These are phyloP conservation scores for Melanotaenia parkinsoni DNA, from an alignment of 2,797 vertebrate species.

Conservation along the genomic window DNA sequence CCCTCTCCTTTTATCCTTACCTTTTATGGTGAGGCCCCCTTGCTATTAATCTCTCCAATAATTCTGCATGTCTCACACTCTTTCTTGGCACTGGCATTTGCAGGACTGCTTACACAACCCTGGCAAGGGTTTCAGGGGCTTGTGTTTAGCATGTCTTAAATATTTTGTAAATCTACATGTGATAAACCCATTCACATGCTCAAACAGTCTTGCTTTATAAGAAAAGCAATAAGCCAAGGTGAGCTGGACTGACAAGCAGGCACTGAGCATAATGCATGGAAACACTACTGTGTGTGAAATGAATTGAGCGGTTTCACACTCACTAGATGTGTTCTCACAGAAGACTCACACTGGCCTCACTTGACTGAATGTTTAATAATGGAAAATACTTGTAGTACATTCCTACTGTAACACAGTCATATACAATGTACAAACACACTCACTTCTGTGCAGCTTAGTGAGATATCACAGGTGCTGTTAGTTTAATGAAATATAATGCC, in stretches of 20 bases:
- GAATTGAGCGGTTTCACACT: conserved; percentile 17
- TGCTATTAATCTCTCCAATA: conserved; percentile 62
- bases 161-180: conserved; percentile 64
- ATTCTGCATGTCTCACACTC: conserved; percentile 44
- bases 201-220: conserved; percentile 32
- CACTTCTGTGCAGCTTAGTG: conserved; percentile 48
- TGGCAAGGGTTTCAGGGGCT: conserved; percentile 35
- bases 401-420: conserved; percentile 53
- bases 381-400: conserved; percentile 55
- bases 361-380: conserved; percentile 78
- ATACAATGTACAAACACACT: conserved; percentile 26
- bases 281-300: conserved; percentile 36
- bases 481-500: conserved; percentile 58
- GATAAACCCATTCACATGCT: conserved; percentile 45
- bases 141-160: conserved; percentile 70
- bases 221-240: conserved; percentile 33
- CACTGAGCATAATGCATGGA: conserved; percentile 26
- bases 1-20: conserved; percentile 55
- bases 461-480: conserved; percentile 58
- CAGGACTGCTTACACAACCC: conserved; percentile 62
- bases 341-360: conserved; percentile 77
- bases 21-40: conserved; percentile 77
- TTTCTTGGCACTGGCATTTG: conserved; percentile 56
- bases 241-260: conserved; percentile 35
- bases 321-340: conserved; percentile 74